These are phyloP conservation scores for Apoda limacodes DNA, from an alignment of 2,888 invertebrate species.

Conservation along the genomic window DNA sequence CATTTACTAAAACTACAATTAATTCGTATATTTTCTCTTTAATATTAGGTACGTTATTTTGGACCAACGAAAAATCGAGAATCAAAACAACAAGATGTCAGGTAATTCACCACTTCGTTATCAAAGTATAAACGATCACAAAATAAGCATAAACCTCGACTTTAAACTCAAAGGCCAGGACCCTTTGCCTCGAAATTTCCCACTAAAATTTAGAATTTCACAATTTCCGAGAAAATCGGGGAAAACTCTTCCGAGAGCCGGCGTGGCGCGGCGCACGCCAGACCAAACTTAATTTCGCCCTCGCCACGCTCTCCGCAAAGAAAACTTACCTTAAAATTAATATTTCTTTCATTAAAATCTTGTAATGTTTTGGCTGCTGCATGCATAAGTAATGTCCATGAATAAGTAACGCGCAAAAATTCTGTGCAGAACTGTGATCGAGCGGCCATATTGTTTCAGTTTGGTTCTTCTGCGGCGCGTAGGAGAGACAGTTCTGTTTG, in stretches of 20 bases:
- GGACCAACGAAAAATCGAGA: no score
- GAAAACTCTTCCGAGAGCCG: no score
- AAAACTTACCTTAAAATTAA: constrained; percentile 68
- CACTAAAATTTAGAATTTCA: no score
- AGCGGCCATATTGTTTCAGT: constrained; percentile 23
- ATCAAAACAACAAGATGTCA: no score
- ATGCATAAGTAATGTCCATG: constrained; percentile 70
- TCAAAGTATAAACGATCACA: constrained; percentile 16
- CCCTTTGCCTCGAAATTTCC: constrained; percentile 9
- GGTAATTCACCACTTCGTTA: no score
- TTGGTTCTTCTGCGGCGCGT: no score
- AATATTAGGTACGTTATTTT: no score
- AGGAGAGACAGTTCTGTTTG: no score
- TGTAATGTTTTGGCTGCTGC: constrained; percentile 71
- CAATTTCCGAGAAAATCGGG: no score
- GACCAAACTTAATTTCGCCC: constrained; percentile 51
- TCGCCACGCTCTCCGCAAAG: constrained; percentile 45
- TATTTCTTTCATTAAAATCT: constrained; percentile 72
- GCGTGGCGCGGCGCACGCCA: constrained; percentile 22
- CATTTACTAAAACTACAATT: no score
- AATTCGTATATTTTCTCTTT: no score
- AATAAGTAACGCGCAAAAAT: constrained; percentile 63
- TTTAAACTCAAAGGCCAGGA: background rate
- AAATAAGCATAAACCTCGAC: background rate
- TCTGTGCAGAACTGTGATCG: constrained; percentile 21